Evolutionary conservation across 2,797 vertebrate species (phyloP).

Genomic region (Hylomyscus alleni): DNA sequence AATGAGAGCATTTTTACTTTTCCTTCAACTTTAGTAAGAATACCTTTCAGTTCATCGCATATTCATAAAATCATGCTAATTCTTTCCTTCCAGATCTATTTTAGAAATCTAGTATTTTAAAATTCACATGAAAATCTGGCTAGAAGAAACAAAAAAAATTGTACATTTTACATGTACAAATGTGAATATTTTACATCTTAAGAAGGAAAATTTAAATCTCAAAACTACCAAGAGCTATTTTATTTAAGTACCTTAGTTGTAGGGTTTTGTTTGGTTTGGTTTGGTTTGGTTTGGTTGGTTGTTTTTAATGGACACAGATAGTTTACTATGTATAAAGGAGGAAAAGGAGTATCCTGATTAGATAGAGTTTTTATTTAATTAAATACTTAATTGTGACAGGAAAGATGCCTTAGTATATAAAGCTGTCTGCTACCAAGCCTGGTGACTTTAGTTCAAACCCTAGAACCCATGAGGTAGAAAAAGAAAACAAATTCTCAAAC

Average conservation of each 20-base stretch:
- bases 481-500: not conserved
- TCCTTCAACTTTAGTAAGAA: constrained; percentile 42
- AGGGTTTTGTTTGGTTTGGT: not conserved
- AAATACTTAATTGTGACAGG: not conserved
- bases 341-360: not conserved
- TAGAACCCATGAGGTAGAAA: not conserved
- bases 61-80: constrained; percentile 53
- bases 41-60: constrained; percentile 52
- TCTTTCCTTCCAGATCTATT: constrained; percentile 32
- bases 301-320: constrained; percentile 37
- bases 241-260: not conserved
- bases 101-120: constrained; percentile 69
- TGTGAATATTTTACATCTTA: constrained; percentile 52
- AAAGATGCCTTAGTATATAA: not conserved
- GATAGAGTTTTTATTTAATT: constrained; percentile 16
- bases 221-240: constrained; percentile 49
- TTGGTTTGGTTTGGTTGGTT: not conserved
- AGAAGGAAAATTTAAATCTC: constrained; percentile 46
- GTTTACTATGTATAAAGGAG: not conserved
- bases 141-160: constrained; percentile 28
- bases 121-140: constrained; percentile 72
- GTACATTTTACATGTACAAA: not conserved
- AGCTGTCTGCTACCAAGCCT: not conserved
- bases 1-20: constrained; percentile 26
- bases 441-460: not conserved